Percentiles rank a stretch among this genome's conserved stretches.
These are phyloP conservation scores for Microcebus ravelobensis DNA, from an alignment of 2,113 vertebrate genomes.

Conservation along the genomic window DNA sequence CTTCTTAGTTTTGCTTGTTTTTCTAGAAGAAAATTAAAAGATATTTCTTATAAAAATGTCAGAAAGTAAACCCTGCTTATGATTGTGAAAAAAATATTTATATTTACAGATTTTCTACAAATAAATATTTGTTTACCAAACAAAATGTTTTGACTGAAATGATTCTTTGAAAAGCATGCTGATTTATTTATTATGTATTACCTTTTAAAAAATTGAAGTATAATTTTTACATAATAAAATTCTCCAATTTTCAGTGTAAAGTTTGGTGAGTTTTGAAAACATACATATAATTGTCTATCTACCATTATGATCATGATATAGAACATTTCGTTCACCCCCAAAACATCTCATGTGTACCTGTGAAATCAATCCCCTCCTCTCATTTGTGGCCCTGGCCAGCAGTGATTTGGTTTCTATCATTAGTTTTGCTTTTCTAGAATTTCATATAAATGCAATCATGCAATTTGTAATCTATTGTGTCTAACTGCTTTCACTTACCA, in stretches of 20 bases:
- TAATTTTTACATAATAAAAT: background rate
- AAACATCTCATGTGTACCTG: background rate
- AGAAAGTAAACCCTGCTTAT: conserved; percentile 3
- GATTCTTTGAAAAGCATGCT: conserved; percentile 16
- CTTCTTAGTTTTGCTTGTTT: background rate
- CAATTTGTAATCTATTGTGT: background rate
- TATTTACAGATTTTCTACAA: conserved; percentile 60
- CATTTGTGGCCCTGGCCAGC: background rate
- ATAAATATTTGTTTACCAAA: conserved; percentile 44
- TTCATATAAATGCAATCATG: background rate
- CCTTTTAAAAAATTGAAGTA: background rate
- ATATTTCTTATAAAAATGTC: conserved; percentile 4
- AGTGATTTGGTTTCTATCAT: background rate
- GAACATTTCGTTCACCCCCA: background rate
- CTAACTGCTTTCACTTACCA: conserved; percentile 12
- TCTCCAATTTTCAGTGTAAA: background rate
- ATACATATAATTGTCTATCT: background rate
- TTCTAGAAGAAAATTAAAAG: conserved; percentile 26
- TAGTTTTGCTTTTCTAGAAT: conserved; percentile 12
- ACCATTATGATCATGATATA: background rate
- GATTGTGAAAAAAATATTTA: conserved; percentile 26
- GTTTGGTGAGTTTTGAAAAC: background rate
- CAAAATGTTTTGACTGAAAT: conserved; percentile 47
- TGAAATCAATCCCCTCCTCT: background rate
- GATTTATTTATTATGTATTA: background rate